Conservation (phyloP, 2,113 vertebrate genomes). For the Reinhardtius hippoglossoides region DNA sequence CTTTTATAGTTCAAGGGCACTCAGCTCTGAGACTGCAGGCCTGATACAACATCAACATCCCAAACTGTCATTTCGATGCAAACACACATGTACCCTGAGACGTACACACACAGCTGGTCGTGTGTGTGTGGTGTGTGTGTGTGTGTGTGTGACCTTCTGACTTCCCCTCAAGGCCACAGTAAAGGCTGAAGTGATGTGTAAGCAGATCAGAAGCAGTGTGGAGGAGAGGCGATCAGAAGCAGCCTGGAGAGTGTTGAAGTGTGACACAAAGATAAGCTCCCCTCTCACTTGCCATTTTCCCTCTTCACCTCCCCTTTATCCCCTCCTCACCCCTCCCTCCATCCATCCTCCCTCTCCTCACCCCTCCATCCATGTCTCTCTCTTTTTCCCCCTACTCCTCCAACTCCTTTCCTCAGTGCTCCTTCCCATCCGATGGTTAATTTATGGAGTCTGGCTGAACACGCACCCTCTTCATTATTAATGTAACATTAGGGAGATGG, state of each 20-base stretch:
- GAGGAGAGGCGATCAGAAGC: slow-evolving; percentile 21
- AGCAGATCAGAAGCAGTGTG: slow-evolving; percentile 55
- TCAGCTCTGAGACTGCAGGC: slow-evolving; percentile 49
- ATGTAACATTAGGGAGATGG: slow-evolving; percentile 81
- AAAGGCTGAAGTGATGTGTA: slow-evolving; percentile 68
- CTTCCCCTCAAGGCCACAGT: slow-evolving; percentile 50
- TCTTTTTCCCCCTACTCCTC: slow-evolving; percentile 36
- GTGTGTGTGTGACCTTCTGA: slow-evolving; percentile 56
- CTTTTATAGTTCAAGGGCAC: slow-evolving; percentile 73
- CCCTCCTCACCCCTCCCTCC: background rate
- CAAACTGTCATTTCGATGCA: slow-evolving; percentile 56
- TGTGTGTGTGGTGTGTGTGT: slow-evolving; percentile 12
- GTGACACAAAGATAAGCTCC: slow-evolving; percentile 42
- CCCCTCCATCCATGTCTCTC: slow-evolving; percentile 43
- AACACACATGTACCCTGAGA: slow-evolving; percentile 47
- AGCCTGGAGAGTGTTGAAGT: slow-evolving; percentile 42
- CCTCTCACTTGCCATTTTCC: background rate
- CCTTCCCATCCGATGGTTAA: slow-evolving; percentile 81
- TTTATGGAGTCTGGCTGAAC: slow-evolving; percentile 83
- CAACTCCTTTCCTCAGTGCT: slow-evolving; percentile 49
- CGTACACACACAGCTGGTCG: slow-evolving; percentile 36
- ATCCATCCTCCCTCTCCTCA: background rate
- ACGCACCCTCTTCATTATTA: slow-evolving; percentile 83
- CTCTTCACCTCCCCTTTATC: background rate
- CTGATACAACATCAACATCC: slow-evolving; percentile 59